Percentiles rank a stretch among this genome's conserved stretches.
Evolutionary conservation across 92 coral and sea anemone species (phyloP).

Genomic region (Bergia sp.): DNA sequence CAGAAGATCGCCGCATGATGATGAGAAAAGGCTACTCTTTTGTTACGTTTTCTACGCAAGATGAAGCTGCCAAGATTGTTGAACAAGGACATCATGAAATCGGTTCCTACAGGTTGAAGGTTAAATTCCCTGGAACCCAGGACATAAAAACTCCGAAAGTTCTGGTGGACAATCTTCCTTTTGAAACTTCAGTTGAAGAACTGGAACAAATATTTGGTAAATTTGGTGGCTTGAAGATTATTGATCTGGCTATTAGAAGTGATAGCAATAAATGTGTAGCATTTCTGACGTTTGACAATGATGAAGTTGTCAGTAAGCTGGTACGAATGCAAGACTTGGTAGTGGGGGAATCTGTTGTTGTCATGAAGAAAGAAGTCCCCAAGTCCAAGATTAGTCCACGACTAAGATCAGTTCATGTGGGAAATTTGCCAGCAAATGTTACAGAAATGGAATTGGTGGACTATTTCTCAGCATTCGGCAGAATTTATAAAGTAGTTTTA

Average conservation of each 20-base stretch:
- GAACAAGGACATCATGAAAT: slow-evolving; percentile 23
- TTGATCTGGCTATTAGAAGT: slow-evolving; percentile 45
- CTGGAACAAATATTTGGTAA: slow-evolving; percentile 19
- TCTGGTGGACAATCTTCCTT: slow-evolving; percentile 41
- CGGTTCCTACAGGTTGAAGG: slow-evolving; percentile 9
- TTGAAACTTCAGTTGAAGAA: slow-evolving; percentile 51
- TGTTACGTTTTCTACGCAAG: slow-evolving; percentile 40
- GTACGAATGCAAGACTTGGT: slow-evolving; percentile 26
- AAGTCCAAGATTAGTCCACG: slow-evolving; percentile 22
- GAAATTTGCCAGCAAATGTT: slow-evolving; percentile 3
- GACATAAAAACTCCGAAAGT: slow-evolving; percentile 39
- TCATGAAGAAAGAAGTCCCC: slow-evolving; percentile 31
- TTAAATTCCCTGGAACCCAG: slow-evolving; percentile 28
- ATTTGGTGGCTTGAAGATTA: slow-evolving; percentile 36
- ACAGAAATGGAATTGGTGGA: slow-evolving; percentile 13
- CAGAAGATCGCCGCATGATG: slow-evolving; percentile 28
- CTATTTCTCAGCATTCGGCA: slow-evolving; percentile 26
- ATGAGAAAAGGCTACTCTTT: slow-evolving; percentile 38
- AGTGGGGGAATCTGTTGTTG: slow-evolving; percentile 19
- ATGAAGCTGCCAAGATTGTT: slow-evolving; percentile 44
- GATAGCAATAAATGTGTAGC: slow-evolving; percentile 45
- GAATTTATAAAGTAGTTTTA: slow-evolving; percentile 33
- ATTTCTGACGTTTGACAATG: slow-evolving; percentile 47
- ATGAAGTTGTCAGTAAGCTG: slow-evolving; percentile 28
- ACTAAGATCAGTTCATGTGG: slow-evolving; percentile 27